Base-by-base conservation (phyloP, 2,797 vertebrate species). In the Lophius americanus region DNA sequence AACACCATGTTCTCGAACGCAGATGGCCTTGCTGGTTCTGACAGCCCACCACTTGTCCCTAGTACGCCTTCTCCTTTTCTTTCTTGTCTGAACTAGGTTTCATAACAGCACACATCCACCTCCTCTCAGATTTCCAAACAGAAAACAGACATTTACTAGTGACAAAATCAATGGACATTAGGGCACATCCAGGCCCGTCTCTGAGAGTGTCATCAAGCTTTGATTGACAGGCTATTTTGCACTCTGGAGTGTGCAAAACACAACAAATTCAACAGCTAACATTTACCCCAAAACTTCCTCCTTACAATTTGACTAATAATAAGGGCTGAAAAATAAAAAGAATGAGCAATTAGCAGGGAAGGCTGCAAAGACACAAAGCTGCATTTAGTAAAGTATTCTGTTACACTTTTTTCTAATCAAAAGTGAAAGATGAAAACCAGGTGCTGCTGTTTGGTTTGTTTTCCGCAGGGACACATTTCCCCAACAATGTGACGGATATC, bases 51-150 rank as follows among this genome's bases (percentile, higher is more conserved):
- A 42, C 73, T 60, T 76, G 68, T 80, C 76, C 1, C 5, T 14
- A 14, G 42, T 47, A 51, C 62, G 51, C 77, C 46, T 51, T 64
- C 74, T 14, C n/a, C 11, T 48, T 50, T 41, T 42, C 51, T 47
- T 49, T 48, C 33, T 48, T 47, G n/a, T 32, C 46, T 56, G 39
- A 54, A 38, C 14, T 54, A 41, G 43, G 14, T 79, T 82, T 86
- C 75, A 73, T 72, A 75, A 78, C 75, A 64, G 49, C 65, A 51
- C 55, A 53, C 68, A 64, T 78, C 60, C 67, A 51, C 50, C 63
- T 70, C 61, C 63, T 73, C 75, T 82, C 72, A 61, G 69, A 82
- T 84, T 88, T 79, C 73, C 69, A 66, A 38, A 78, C 54, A 75
- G 72, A 82, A 88, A 82, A 83, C 75, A 52, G 66, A 62, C 64